Base-by-base conservation (phyloP, 2,888 invertebrate genomes). In the Adela reaumurella region DNA sequence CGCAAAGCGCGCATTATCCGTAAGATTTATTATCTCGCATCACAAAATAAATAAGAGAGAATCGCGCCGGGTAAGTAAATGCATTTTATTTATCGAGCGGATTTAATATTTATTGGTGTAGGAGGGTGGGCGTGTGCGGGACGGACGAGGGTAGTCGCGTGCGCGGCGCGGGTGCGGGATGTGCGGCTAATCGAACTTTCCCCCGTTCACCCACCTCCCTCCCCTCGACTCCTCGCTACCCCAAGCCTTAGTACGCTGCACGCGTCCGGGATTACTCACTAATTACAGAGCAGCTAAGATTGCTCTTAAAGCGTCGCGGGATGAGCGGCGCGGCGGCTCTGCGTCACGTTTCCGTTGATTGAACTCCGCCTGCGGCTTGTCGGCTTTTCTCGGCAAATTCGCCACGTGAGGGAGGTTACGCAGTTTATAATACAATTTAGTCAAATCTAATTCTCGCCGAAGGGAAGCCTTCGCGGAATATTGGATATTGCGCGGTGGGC, bases 21-120 rank as follows among this genome's bases (percentile, higher is more conserved):
- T 14, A 14, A 35, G 35, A 35, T 35, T 35, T 35, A 35, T 35
- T 8, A 35, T 35, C 35, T 8, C 6, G 35, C 35, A 14, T 35
- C n/a, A 35, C 35, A 35, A 35, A 35, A 35, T 35, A 35, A 35
- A 35, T 35, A 35, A 35, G 35, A 35, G 35, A 8, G 6, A 3
- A 14, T 8, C 14, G 4, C 35, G 35, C 3, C 35, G 35, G n/a
- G 35, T 35, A 35, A 35, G 35, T 35, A 35, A 35, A 35, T 35
- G 35, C 35, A 35, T 35, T 35, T 35, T 35, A 68, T 69, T 70
- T 69, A 66, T 35, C n/a, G 35, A 64, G 64, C 68, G 68, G 73
- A 67, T 64, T 65, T 60, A 55, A 63, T 65, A 64, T 70, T 70
- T 71, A 70, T 70, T 73, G 64, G 65, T 63, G 61, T n/a, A n/a